These are phyloP conservation scores for Rhagonycha lutea DNA, from an alignment of 2,888 invertebrate genomes.

Conservation along the genomic window DNA sequence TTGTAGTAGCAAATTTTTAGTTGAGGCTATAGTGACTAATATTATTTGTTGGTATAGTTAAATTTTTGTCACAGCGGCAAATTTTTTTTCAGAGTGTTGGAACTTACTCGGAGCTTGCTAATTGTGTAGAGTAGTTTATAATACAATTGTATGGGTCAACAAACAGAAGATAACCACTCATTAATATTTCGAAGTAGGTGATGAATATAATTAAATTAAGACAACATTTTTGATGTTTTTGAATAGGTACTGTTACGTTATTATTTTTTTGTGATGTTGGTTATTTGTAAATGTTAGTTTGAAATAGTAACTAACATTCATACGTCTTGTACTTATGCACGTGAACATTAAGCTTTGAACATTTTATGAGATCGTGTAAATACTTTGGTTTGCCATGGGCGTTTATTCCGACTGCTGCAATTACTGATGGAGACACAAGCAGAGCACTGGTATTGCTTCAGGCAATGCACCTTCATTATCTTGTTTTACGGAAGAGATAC, in stretches of 20 bases:
- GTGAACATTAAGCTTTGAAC: slow-evolving; percentile 8
- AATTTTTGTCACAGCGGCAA: too few relatives aligned
- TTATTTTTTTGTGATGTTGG: neutral
- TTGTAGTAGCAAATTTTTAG: too few relatives aligned
- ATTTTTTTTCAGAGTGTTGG: too few relatives aligned
- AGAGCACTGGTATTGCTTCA: slow-evolving; percentile 32
- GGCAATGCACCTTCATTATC: slow-evolving; percentile 21
- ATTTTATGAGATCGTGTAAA: slow-evolving; percentile 28
- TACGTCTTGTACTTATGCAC: neutral
- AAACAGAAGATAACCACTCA: neutral
- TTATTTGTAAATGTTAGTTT: neutral
- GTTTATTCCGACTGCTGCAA: slow-evolving; percentile 38
- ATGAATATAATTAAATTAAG: neutral
- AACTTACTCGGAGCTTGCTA: neutral
- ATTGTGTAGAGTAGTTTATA: neutral
- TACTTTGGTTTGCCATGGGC: slow-evolving; percentile 29
- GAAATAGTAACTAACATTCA: neutral
- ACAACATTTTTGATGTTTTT: neutral
- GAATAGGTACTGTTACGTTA: neutral
- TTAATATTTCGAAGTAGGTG: neutral
- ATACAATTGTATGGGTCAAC: neutral
- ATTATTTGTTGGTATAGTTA: too few relatives aligned
- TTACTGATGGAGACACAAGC: slow-evolving; percentile 39
- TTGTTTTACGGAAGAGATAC: slow-evolving; percentile 15
- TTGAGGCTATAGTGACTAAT: too few relatives aligned